phyloP scores from a whole-genome alignment of 2,888 invertebrate species.

The Sisyra nigra region DNA sequence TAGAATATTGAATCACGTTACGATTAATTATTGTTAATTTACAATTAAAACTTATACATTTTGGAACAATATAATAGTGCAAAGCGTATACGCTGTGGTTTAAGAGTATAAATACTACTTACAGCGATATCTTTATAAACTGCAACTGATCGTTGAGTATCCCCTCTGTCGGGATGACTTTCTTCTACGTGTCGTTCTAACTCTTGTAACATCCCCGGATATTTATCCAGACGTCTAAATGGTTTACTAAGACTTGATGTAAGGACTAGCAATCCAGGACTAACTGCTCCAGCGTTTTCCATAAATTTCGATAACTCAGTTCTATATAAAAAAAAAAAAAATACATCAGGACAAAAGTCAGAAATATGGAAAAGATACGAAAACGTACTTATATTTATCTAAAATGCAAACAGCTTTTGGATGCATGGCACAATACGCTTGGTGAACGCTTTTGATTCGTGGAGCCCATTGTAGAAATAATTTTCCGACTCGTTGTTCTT shows the following conservation, averaged over 20 bases:
- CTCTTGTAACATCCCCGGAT: slow-evolving; percentile 87
- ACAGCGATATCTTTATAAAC: slow-evolving; percentile 93
- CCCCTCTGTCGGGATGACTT: slow-evolving; percentile 88
- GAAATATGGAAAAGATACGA: not conserved
- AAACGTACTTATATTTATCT: slow-evolving; percentile 73
- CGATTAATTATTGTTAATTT: not conserved
- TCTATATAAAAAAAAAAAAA: slow-evolving; percentile 29
- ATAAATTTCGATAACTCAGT: slow-evolving; percentile 73
- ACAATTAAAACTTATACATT: not conserved
- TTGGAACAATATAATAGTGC: not conserved
- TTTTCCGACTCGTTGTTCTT: slow-evolving; percentile 78
- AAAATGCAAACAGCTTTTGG: slow-evolving; percentile 87
- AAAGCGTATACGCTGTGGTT: not conserved
- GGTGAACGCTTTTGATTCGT: slow-evolving; percentile 68
- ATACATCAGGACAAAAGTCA: no score
- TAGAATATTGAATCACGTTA: not conserved
- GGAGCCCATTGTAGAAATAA: slow-evolving; percentile 76
- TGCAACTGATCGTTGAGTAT: slow-evolving; percentile 86
- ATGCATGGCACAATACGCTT: slow-evolving; percentile 82
- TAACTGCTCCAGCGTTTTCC: slow-evolving; percentile 73
- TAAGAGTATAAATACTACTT: slow-evolving; percentile 23
- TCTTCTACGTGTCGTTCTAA: slow-evolving; percentile 91
- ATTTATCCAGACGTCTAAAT: slow-evolving; percentile 87
- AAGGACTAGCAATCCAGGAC: slow-evolving; percentile 74
- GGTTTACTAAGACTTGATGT: slow-evolving; percentile 91